Percentiles rank a stretch among this genome's conserved stretches.
phyloP scores from a whole-genome alignment of 2,888 invertebrate species.

The Ariolimax columbianus region DNA sequence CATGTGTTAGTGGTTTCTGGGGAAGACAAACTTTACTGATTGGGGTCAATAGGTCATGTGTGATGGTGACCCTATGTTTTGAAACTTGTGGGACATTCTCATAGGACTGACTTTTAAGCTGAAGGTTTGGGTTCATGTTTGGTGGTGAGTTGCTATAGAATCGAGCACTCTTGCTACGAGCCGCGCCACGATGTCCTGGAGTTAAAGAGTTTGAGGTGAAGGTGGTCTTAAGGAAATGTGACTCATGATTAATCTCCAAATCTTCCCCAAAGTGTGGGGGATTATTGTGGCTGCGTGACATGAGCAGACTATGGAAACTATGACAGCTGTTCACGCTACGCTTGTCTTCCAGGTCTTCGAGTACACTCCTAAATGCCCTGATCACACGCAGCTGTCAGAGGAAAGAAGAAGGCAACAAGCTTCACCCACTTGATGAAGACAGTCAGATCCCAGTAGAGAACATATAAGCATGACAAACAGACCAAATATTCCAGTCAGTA shows the following conservation, averaged over 20 bases:
- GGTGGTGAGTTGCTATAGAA: constrained; percentile 36
- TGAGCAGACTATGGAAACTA: constrained; percentile 76
- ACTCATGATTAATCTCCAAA: constrained; percentile 48
- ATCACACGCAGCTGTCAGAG: constrained; percentile 82
- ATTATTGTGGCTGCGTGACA: constrained; percentile 87
- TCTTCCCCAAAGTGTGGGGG: constrained; percentile 78
- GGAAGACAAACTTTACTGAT: constrained; percentile 66
- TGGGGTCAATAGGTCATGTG: too few relatives aligned
- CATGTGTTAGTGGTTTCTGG: constrained; percentile 63
- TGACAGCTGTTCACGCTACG: constrained; percentile 86
- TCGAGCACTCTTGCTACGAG: constrained; percentile 32
- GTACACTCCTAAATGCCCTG: constrained; percentile 83
- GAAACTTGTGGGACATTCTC: constrained; percentile 75
- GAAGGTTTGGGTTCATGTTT: constrained; percentile 57
- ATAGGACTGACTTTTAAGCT: constrained; percentile 75
- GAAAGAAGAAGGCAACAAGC: constrained; percentile 35
- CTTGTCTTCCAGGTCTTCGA: constrained; percentile 99
- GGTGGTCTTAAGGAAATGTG: constrained; percentile 63
- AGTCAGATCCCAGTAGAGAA: neutral
- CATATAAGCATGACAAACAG: neutral
- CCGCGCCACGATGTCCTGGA: constrained; percentile 52
- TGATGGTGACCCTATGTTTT: constrained; percentile 68
- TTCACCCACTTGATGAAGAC: neutral
- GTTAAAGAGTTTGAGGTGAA: constrained; percentile 59
- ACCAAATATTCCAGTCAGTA: neutral